Evolutionary conservation across 2,113 vertebrate genomes (phyloP).

Genomic region (Esox niger): DNA sequence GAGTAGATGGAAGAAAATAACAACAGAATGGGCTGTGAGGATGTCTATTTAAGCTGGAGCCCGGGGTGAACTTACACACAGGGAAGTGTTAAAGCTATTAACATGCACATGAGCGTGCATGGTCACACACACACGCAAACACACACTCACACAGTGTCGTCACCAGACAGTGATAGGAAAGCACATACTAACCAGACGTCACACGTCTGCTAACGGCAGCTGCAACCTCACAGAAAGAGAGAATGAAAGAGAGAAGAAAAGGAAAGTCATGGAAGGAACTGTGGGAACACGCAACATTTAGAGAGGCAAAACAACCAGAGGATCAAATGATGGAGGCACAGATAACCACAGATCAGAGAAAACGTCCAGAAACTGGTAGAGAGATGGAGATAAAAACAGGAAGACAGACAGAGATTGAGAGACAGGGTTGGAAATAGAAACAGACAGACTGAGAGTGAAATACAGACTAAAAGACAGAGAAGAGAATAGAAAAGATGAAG

Average conservation of each 20-base stretch:
- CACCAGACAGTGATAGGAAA: neutral
- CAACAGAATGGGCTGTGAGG: neutral
- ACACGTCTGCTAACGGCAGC: neutral
- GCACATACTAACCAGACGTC: neutral
- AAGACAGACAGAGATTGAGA: conserved; percentile 1
- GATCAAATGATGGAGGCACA: neutral
- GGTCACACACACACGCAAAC: neutral
- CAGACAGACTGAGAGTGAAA: neutral
- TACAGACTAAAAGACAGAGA: neutral
- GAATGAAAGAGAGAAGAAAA: neutral
- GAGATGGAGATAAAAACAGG: too few species aligned
- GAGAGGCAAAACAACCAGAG: neutral
- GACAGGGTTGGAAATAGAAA: neutral
- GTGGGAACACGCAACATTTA: neutral
- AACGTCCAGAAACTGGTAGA: too few species aligned
- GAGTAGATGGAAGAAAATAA: conserved; percentile 25
- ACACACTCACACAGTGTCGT: neutral
- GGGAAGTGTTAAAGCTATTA: neutral
- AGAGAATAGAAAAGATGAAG: too few species aligned
- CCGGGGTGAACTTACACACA: neutral
- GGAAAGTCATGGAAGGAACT: neutral
- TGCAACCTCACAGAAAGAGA: neutral
- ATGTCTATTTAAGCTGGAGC: neutral
- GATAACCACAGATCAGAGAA: neutral
- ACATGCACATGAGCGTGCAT: neutral